Evolutionary conservation across 2,797 vertebrate species (phyloP).

Genomic region (Hoplostethus atlanticus): DNA sequence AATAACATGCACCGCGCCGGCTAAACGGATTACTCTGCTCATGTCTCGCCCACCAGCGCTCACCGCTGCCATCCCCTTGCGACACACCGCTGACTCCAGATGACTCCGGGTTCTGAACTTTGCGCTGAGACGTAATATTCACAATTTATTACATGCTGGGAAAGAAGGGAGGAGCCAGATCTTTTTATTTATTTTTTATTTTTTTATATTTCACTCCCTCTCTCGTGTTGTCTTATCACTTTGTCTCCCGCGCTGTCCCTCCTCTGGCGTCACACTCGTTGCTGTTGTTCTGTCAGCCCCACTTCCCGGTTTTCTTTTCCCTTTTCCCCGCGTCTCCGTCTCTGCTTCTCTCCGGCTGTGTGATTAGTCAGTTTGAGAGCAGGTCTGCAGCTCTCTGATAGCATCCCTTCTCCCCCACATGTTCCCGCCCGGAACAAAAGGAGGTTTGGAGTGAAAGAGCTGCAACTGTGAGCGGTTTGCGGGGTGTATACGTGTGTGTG

Average conservation of each 20-base stretch:
- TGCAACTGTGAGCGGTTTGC: constrained; percentile 36
- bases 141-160: constrained; percentile 35
- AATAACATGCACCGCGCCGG: constrained; percentile 48
- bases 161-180: constrained; percentile 6
- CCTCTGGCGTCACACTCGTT: constrained; percentile 22
- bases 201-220: not conserved
- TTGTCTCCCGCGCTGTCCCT: constrained; percentile 10
- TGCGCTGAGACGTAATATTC: constrained; percentile 43
- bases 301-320: not conserved
- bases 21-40: constrained; percentile 67
- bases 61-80: constrained; percentile 26
- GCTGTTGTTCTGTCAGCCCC: not conserved
- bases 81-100: constrained; percentile 41
- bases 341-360: constrained; percentile 35
- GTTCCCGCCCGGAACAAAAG: constrained; percentile 59
- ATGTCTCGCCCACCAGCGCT: constrained; percentile 52
- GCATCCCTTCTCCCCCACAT: constrained; percentile 48
- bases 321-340: constrained; percentile 17
- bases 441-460: constrained; percentile 59
- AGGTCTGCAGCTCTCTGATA: constrained; percentile 68
- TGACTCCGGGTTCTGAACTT: constrained; percentile 40
- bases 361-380: constrained; percentile 70
- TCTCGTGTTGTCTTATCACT: constrained; percentile 12
- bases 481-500: not conserved
- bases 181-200: not conserved